Conservation (phyloP, 2,113 vertebrate genomes). For the Daubentonia madagascariensis region DNA sequence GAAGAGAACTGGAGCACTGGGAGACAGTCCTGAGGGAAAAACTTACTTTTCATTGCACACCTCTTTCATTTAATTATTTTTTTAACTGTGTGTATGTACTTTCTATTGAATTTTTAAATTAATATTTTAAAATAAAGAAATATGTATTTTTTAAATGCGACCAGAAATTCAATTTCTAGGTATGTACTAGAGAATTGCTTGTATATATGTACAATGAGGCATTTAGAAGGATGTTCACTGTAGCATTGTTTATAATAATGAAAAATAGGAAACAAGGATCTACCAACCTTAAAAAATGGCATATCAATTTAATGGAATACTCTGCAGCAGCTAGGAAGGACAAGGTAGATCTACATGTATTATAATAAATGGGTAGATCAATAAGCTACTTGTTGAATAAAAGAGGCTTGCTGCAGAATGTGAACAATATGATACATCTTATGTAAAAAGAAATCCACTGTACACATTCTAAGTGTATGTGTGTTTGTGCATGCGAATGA, state of each 20-base stretch:
- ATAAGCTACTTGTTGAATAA: not conserved
- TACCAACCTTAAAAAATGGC: not conserved
- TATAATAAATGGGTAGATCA: not conserved
- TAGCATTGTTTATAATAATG: not conserved
- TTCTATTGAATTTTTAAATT: not conserved
- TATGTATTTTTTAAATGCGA: not conserved
- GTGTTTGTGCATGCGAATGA: not conserved
- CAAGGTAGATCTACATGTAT: not conserved
- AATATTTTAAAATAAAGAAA: not conserved
- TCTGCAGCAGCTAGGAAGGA: not conserved
- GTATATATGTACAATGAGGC: not conserved
- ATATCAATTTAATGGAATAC: not conserved
- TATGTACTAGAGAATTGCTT: not conserved
- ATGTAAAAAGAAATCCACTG: not conserved
- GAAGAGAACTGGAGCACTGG: not conserved
- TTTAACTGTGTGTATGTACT: not conserved
- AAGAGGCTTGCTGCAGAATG: not conserved
- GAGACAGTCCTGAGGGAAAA: not conserved
- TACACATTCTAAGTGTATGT: not conserved
- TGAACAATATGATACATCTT: not conserved
- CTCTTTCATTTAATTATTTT: not conserved
- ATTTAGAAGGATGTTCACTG: not conserved
- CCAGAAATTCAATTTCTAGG: not conserved
- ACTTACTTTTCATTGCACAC: not conserved
- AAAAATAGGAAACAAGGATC: not conserved